Base-by-base conservation (phyloP, 2,888 invertebrate genomes). In the Erannis defoliaria region DNA sequence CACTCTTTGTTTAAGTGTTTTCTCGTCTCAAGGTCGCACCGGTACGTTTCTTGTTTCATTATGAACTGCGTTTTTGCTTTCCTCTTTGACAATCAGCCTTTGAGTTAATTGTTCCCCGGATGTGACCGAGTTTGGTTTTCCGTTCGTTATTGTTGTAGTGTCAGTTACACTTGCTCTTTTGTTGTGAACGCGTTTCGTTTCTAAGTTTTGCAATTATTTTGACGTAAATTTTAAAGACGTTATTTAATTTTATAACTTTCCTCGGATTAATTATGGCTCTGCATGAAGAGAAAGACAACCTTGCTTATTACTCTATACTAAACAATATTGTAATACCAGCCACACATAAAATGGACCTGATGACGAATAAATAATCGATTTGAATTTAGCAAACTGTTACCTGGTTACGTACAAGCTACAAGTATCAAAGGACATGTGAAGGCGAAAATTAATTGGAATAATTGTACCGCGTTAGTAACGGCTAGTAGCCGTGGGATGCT, bases 21-120 rank as follows among this genome's bases (percentile, higher is more conserved):
- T 79, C 80, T 76, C 76, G 78, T 77, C 76, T 77, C 88, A 89
- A 89, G 89, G 89, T 83, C 88, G 80, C 50, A 56, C 49, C 50
- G 60, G 64, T 60, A 70, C 69, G 56, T 70, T 72, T 69, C 71
- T 73, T 73, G 73, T 71, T 68, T 70, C 67, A 67, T 72, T 70
- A 57, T 64, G 73, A 71, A 70, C 66, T 70, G 67, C 59, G 69
- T 64, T 67, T 74, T 75, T 74, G 74, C 74, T 74, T 54, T 53
- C 48, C 69, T 58, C 60, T 56, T 55, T 61, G 62, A 61, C 57
- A 55, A 60, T 65, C 63, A 50, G 50, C 60, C 43, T 66, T 53
- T 48, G 37, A 51, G 53, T 61, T 60, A 62, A 66, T 69, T 62
- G 60, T 63, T 63, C 66, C 64, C 71, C 71, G 71, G 67, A 71